Evolutionary conservation across 2,888 invertebrate genomes (phyloP).

Genomic region (Drosophila nigricruria): DNA sequence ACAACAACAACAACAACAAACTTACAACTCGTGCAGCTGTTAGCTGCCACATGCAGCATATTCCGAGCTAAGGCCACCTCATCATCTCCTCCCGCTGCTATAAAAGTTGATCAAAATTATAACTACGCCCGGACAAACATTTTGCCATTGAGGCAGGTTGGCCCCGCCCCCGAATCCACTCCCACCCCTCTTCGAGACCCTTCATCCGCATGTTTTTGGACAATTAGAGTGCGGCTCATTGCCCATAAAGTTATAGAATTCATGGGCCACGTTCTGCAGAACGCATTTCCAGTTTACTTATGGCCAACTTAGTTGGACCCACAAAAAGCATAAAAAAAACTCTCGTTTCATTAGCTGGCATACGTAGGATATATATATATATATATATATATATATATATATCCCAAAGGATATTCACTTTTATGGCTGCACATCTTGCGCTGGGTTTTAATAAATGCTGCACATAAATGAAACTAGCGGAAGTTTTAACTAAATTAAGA

Average conservation of each 20-base stretch:
- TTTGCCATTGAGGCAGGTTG: conserved; percentile 55
- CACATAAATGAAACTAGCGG: conserved; percentile 22
- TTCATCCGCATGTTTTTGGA: conserved; percentile 37
- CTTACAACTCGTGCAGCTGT: conserved; percentile 65
- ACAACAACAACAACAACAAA: conserved; percentile 38
- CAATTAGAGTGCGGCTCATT: conserved; percentile 73
- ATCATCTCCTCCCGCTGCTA: conserved; percentile 31
- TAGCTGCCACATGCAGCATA: conserved; percentile 53
- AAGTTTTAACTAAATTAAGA: conserved; percentile 1
- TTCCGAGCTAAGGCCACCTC: conserved; percentile 6
- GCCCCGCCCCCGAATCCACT: background rate
- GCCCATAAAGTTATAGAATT: conserved; percentile 80
- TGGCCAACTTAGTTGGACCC: conserved; percentile 49
- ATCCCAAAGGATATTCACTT: conserved; percentile 35
- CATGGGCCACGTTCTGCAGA: conserved; percentile 68
- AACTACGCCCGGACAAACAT: conserved; percentile 64
- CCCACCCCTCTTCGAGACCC: background rate
- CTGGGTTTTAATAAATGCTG: conserved; percentile 38
- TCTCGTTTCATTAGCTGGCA: conserved; percentile 69
- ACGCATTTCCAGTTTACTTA: conserved; percentile 74
- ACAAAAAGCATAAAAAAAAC: conserved; percentile 18
- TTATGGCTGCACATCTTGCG: conserved; percentile 45
- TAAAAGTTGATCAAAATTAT: conserved; percentile 81
- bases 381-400: background rate
- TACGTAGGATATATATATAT: background rate